These are phyloP conservation scores for Enoplosus armatus DNA, from an alignment of 2,797 vertebrate species.

Conservation along the genomic window DNA sequence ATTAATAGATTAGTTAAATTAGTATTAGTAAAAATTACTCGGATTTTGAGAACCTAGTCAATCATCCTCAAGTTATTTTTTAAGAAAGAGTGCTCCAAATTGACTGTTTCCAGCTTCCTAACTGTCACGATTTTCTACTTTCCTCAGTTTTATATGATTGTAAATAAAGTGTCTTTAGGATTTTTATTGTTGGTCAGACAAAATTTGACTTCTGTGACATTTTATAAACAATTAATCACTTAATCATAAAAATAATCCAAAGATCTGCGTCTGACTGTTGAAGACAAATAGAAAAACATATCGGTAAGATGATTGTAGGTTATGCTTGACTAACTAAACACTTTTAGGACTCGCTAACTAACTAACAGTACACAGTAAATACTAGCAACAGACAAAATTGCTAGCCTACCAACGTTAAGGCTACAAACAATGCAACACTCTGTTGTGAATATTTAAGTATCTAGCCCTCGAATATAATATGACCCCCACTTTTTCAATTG, in stretches of 20 bases:
- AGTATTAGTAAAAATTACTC: background rate
- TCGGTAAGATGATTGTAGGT: background rate
- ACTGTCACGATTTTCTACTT: too few relatives aligned
- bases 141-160: too few relatives aligned
- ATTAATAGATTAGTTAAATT: background rate
- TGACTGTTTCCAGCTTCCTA: too few relatives aligned
- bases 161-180: too few relatives aligned
- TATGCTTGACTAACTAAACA: background rate
- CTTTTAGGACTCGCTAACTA: background rate
- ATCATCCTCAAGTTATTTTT: background rate
- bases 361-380: background rate
- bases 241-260: too few relatives aligned
- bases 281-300: too few relatives aligned
- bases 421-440: background rate
- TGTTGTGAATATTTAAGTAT: background rate
- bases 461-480: background rate
- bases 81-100: background rate
- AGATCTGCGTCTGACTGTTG: too few relatives aligned
- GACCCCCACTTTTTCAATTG: background rate
- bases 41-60: background rate
- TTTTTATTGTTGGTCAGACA: too few relatives aligned
- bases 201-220: too few relatives aligned
- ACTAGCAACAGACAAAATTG: background rate
- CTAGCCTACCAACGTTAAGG: background rate
- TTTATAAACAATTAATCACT: too few relatives aligned